These are phyloP conservation scores for Brachionus manjavacas DNA, from an alignment of 1,140 invertebrate species.

Conservation along the genomic window DNA sequence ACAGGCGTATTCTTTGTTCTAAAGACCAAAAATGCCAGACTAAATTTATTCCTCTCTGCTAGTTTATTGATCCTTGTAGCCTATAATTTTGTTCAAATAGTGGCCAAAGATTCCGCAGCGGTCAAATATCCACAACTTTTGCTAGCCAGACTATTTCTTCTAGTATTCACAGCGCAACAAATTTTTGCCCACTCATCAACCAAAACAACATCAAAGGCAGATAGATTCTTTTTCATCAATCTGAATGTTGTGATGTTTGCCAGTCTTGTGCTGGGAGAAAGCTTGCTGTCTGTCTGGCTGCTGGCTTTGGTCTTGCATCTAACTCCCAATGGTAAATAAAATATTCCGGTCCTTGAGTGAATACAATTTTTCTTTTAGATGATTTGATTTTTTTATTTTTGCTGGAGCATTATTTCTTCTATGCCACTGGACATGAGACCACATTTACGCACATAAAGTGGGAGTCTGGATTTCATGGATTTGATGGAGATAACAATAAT, in stretches of 20 bases:
- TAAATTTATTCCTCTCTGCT: background rate
- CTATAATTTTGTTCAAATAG: background rate
- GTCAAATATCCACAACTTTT: background rate
- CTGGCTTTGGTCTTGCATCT: background rate
- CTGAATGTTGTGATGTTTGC: background rate
- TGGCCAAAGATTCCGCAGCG: background rate
- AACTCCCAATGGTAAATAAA: background rate
- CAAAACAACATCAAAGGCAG: background rate
- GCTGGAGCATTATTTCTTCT: constrained; percentile 24
- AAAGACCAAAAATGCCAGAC: background rate
- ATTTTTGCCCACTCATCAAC: background rate
- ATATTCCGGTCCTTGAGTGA: background rate
- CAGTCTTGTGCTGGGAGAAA: background rate
- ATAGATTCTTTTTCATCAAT: background rate
- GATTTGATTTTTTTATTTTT: background rate
- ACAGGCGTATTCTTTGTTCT: background rate
- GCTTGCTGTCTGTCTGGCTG: background rate
- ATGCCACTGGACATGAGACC: constrained; percentile 38
- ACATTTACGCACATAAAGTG: constrained; percentile 32
- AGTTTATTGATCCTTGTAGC: background rate
- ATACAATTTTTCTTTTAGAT: background rate
- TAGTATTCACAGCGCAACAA: background rate
- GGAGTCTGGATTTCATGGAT: constrained; percentile 35
- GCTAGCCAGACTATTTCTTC: background rate
- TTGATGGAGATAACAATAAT: constrained; percentile 36